phyloP scores from a whole-genome alignment of 2,888 invertebrate genomes.

The Dynastes hyllus region DNA sequence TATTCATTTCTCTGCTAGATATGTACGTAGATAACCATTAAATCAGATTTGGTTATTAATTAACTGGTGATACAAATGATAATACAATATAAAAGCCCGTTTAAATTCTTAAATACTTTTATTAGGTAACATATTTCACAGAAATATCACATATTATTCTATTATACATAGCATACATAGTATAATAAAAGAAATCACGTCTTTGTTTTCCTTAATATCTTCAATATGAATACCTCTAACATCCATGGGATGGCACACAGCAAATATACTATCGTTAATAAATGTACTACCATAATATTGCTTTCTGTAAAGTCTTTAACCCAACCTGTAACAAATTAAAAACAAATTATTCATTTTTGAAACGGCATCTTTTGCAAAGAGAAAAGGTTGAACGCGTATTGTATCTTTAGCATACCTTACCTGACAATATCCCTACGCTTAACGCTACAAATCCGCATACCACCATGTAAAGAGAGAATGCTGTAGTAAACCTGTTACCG shows the following conservation, averaged over 20 bases:
- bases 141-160: slow-evolving; percentile 10
- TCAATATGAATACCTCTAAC: slow-evolving; percentile 71
- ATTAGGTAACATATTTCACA: slow-evolving; percentile 20
- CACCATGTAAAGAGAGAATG: slow-evolving; percentile 82
- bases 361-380: background rate
- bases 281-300: slow-evolving; percentile 79
- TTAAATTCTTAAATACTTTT: slow-evolving; percentile 9
- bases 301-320: slow-evolving; percentile 78
- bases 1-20: no score
- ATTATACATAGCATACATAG: background rate
- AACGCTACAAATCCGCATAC: slow-evolving; percentile 81
- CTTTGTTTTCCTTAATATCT: slow-evolving; percentile 28
- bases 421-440: slow-evolving; percentile 80
- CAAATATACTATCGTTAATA: slow-evolving; percentile 78
- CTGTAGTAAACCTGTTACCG: slow-evolving; percentile 81
- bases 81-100: background rate
- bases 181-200: background rate
- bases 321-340: slow-evolving; percentile 72
- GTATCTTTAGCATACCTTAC: slow-evolving; percentile 64
- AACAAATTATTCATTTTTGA: slow-evolving; percentile 16
- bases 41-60: no score
- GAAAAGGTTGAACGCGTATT: no score
- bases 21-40: no score
- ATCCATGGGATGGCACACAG: slow-evolving; percentile 82
- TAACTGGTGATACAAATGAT: no score